Conservation (phyloP, 1,140 invertebrate genomes). For the Drosophila kurseongensis region DNA sequence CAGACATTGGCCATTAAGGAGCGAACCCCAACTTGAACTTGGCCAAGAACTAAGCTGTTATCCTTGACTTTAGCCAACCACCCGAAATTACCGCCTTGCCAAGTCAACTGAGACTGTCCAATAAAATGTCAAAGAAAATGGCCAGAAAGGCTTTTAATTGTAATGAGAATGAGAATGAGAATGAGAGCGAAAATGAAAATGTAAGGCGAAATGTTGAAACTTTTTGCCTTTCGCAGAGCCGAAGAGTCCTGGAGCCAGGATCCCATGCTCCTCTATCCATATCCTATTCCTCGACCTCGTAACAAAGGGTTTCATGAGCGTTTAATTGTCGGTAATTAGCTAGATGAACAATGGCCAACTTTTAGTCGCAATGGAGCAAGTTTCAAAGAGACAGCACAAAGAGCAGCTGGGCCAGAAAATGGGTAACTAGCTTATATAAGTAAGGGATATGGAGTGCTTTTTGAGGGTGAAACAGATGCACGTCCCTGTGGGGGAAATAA, state of each 20-base stretch:
- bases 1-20: slow-evolving; percentile 42
- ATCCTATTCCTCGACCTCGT: slow-evolving; percentile 4
- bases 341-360: slow-evolving; percentile 54
- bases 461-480: background rate
- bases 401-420: slow-evolving; percentile 15
- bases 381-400: slow-evolving; percentile 20
- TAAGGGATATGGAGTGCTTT: slow-evolving; percentile 1
- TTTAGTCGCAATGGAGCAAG: slow-evolving; percentile 32
- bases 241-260: slow-evolving; percentile 2
- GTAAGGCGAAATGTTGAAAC: slow-evolving; percentile 14
- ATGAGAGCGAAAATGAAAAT: slow-evolving; percentile 40
- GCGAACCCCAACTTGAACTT: slow-evolving; percentile 28
- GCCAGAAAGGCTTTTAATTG: slow-evolving; percentile 72
- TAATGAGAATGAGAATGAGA: slow-evolving; percentile 54
- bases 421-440: slow-evolving; percentile 16
- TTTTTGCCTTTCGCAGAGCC: slow-evolving; percentile 23
- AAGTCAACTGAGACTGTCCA: slow-evolving; percentile 46
- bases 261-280: background rate
- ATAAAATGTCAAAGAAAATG: slow-evolving; percentile 80
- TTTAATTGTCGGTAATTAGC: slow-evolving; percentile 77
- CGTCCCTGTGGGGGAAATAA: background rate
- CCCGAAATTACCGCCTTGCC: slow-evolving; percentile 1
- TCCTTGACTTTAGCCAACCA: slow-evolving; percentile 19
- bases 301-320: slow-evolving; percentile 63
- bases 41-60: slow-evolving; percentile 19